These are phyloP conservation scores for Manis crassicaudata DNA, from an alignment of 2,797 vertebrate species.

Conservation along the genomic window DNA sequence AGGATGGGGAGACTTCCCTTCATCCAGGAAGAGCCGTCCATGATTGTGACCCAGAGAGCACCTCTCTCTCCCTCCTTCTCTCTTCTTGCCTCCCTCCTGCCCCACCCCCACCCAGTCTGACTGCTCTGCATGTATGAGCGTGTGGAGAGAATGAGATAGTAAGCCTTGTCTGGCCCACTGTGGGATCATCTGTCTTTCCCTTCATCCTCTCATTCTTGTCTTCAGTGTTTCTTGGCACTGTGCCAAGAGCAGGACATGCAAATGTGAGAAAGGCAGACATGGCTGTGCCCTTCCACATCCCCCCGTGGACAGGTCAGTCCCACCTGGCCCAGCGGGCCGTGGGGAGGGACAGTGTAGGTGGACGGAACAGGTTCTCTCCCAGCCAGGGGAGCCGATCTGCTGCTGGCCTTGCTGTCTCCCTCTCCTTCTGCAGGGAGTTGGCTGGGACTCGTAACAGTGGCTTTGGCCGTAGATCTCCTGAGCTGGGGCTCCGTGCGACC, in stretches of 20 bases:
- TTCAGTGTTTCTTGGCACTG: neutral
- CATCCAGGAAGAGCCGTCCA: neutral
- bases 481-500: neutral
- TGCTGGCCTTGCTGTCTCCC: neutral
- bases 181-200: neutral
- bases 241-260: neutral
- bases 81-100: too few species aligned
- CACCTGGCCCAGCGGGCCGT: fast-evolving
- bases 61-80: fast-evolving
- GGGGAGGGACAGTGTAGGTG: neutral
- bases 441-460: neutral
- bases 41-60: neutral
- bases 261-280: neutral
- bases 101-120: neutral
- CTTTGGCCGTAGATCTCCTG: neutral
- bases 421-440: fast-evolving
- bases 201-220: neutral
- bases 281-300: neutral
- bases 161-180: neutral
- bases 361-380: neutral
- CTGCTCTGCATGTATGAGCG: neutral
- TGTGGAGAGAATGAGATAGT: neutral
- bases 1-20: neutral
- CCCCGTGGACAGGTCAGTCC: neutral
- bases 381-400: neutral